Conservation (phyloP, 2,888 invertebrate species). For the Cosmopolites sordidus region DNA sequence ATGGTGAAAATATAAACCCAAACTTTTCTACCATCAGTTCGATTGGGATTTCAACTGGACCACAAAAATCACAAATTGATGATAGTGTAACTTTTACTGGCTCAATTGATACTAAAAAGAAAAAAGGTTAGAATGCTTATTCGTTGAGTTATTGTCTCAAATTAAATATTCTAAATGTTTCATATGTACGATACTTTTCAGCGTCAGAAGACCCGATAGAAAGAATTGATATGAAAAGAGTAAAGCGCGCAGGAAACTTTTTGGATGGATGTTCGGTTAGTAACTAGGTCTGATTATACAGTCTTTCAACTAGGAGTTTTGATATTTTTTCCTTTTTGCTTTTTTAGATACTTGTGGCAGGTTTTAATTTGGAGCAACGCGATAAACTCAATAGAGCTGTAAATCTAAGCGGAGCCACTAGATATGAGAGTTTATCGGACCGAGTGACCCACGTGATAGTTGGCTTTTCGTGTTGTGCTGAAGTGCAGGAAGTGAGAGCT, state of each 20-base stretch:
- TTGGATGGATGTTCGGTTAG: constrained; percentile 76
- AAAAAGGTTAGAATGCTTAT: no score
- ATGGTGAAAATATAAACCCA: constrained; percentile 43
- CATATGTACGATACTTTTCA: constrained; percentile 24
- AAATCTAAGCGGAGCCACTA: constrained; percentile 77
- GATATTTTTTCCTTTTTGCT: no score
- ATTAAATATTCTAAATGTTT: no score
- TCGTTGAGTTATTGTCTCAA: no score
- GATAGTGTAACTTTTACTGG: constrained; percentile 26
- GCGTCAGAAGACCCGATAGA: constrained; percentile 29
- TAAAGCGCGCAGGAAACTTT: constrained; percentile 72
- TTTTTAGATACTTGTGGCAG: constrained; percentile 63
- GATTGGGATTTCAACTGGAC: constrained; percentile 35
- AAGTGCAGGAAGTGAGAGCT: constrained; percentile 45
- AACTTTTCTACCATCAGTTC: constrained; percentile 52
- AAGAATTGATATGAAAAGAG: constrained; percentile 59
- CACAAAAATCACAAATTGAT: constrained; percentile 24
- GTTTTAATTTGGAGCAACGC: constrained; percentile 58
- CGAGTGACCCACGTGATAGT: constrained; percentile 78
- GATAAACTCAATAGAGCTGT: constrained; percentile 68
- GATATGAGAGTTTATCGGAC: constrained; percentile 71
- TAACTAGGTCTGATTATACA: no score
- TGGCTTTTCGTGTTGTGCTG: constrained; percentile 55
- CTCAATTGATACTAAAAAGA: no score
- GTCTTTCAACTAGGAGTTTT: no score